A percentile compares a stretch with the other conserved stretches of the same genome.
Evolutionary conservation across 1,140 invertebrate genomes (phyloP).

Genomic region (Anagrus nilaparvatae): DNA sequence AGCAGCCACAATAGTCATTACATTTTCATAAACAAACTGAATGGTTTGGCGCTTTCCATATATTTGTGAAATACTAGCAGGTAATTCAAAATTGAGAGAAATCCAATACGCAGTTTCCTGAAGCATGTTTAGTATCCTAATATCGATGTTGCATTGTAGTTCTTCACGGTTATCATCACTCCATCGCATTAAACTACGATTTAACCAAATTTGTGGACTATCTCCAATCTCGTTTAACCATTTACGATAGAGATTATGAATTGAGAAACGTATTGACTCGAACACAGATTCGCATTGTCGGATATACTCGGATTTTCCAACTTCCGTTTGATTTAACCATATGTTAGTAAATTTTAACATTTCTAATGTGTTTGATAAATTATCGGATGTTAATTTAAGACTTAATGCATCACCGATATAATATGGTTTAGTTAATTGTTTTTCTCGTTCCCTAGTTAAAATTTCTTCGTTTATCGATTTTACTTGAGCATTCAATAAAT

Average conservation of each 20-base stretch:
- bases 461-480: too few species aligned
- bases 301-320: too few species aligned
- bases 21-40: conserved; percentile 59
- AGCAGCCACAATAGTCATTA: conserved; percentile 61
- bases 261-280: conserved; percentile 53
- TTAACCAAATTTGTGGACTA: conserved; percentile 50
- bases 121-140: conserved; percentile 46
- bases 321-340: too few species aligned
- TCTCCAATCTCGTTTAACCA: conserved; percentile 51
- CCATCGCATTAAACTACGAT: conserved; percentile 59
- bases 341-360: too few species aligned
- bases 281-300: conserved; percentile 55
- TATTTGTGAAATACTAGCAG: conserved; percentile 49
- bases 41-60: conserved; percentile 54
- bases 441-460: too few species aligned
- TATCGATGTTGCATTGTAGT: conserved; percentile 71
- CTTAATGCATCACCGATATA: too few species aligned
- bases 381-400: too few species aligned
- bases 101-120: conserved; percentile 62
- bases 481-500: conserved; percentile 60
- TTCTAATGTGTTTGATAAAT: too few species aligned
- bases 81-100: conserved; percentile 53
- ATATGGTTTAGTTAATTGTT: too few species aligned
- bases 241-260: conserved; percentile 50
- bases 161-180: conserved; percentile 39